A percentile compares a stretch with the other conserved stretches of the same genome.
Evolutionary conservation across 2,888 invertebrate genomes (phyloP).

Genomic region (Atethmia centrago): DNA sequence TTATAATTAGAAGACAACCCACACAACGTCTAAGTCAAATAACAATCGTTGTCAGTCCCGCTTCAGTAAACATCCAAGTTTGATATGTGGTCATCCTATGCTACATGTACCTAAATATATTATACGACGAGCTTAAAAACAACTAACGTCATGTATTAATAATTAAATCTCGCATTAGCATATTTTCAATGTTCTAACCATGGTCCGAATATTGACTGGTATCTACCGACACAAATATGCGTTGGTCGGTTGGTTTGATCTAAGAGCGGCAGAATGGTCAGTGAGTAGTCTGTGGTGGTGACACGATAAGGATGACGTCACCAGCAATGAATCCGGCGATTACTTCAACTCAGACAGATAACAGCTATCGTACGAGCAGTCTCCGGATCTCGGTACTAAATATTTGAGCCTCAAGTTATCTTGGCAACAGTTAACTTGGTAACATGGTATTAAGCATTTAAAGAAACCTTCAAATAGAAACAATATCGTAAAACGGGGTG

Average conservation of each 20-base stretch:
- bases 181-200: constrained; percentile 4
- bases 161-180: constrained; percentile 6
- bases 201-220: background rate
- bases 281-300: background rate
- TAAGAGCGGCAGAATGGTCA: constrained; percentile 6
- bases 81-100: background rate
- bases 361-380: constrained; percentile 15
- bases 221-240: background rate
- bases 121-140: constrained; percentile 10
- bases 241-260: background rate
- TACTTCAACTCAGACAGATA: constrained; percentile 27
- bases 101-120: background rate
- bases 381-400: background rate
- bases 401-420: constrained; percentile 3
- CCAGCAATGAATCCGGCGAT: background rate
- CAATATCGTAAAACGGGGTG: no score
- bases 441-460: no score
- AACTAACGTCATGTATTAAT: constrained; percentile 10
- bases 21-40: constrained; percentile 2
- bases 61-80: constrained; percentile 17
- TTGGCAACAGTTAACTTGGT: constrained; percentile 9
- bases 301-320: constrained; percentile 35
- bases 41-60: background rate
- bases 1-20: constrained; percentile 4
- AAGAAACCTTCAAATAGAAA: no score